Percentiles rank a stretch among this genome's conserved stretches.
These are phyloP conservation scores for Acipenser oxyrinchus DNA, from an alignment of 2,797 vertebrate genomes.

Conservation along the genomic window DNA sequence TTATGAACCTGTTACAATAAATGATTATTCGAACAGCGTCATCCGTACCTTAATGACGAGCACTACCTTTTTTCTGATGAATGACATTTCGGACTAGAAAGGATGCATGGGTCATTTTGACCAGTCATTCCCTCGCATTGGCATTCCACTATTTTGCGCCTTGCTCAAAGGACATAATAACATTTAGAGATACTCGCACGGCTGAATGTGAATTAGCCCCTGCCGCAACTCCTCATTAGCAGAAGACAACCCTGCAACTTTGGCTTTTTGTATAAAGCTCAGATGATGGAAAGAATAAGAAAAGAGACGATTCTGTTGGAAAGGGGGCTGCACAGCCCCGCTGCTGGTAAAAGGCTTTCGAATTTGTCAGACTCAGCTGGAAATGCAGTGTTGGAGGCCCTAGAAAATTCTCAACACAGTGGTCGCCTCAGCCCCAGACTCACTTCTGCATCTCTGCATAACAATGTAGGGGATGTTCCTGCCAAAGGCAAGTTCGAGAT, in stretches of 20 bases:
- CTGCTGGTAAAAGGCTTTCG: conserved; percentile 84
- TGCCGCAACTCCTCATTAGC: conserved; percentile 77
- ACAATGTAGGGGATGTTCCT: conserved; percentile 82
- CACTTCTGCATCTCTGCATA: conserved; percentile 85
- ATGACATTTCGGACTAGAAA: conserved; percentile 89
- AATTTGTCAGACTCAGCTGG: conserved; percentile 83
- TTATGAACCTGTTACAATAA: conserved; percentile 99
- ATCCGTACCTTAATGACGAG: conserved; percentile 96
- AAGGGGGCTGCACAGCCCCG: conserved; percentile 93
- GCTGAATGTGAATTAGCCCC: conserved; percentile 89
- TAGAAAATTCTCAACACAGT: conserved; percentile 95
- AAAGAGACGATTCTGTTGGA: conserved; percentile 99
- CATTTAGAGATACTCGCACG: conserved; percentile 77
- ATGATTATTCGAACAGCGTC: conserved; percentile 98
- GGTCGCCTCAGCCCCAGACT: conserved; percentile 92
- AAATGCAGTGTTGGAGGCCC: conserved; percentile 93
- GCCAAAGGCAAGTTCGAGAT: conserved; percentile 97
- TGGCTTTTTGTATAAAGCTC: conserved; percentile 71
- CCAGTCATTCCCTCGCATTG: conserved; percentile 84
- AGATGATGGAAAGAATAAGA: conserved; percentile 99
- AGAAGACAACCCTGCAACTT: conserved; percentile 74
- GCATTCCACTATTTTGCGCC: conserved; percentile 77
- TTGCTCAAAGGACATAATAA: conserved; percentile 82
- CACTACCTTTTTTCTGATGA: conserved; percentile 93
- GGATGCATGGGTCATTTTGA: conserved; percentile 93